A percentile compares a stretch with the other conserved stretches of the same genome.
Evolutionary conservation across 2,888 invertebrate genomes (phyloP).

Genomic region (Erebia ligea): DNA sequence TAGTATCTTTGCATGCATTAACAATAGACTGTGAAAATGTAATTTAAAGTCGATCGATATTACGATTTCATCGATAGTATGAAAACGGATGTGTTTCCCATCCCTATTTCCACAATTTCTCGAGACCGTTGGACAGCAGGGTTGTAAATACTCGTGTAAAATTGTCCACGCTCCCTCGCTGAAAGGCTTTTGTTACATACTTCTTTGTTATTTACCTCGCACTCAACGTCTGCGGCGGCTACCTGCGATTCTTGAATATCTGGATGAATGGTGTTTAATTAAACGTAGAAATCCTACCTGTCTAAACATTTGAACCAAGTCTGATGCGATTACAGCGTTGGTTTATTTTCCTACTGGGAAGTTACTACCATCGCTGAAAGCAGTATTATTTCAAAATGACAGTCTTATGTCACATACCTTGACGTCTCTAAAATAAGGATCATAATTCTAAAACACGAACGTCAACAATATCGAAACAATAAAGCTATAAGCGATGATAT

Average conservation of each 20-base stretch:
- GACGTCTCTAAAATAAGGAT: too few relatives aligned
- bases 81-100: conserved; percentile 37
- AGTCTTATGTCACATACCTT: too few relatives aligned
- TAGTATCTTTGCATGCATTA: too few relatives aligned
- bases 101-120: conserved; percentile 67
- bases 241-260: conserved; percentile 41
- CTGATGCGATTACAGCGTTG: background rate
- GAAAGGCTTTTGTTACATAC: conserved; percentile 78
- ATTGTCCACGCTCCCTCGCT: conserved; percentile 81
- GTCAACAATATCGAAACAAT: too few relatives aligned
- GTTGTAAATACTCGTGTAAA: conserved; percentile 84
- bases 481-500: too few relatives aligned
- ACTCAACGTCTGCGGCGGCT: conserved; percentile 39
- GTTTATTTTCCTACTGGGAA: background rate
- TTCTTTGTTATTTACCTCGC: conserved; percentile 79
- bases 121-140: conserved; percentile 82
- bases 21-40: too few relatives aligned
- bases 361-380: too few relatives aligned
- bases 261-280: conserved; percentile 22
- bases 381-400: too few relatives aligned
- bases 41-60: background rate
- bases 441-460: too few relatives aligned
- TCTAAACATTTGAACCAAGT: background rate
- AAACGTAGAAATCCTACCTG: conserved; percentile 12
- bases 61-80: background rate